These are phyloP conservation scores for Leptodirus hochenwartii DNA, from an alignment of 2,888 invertebrate genomes.

Conservation along the genomic window DNA sequence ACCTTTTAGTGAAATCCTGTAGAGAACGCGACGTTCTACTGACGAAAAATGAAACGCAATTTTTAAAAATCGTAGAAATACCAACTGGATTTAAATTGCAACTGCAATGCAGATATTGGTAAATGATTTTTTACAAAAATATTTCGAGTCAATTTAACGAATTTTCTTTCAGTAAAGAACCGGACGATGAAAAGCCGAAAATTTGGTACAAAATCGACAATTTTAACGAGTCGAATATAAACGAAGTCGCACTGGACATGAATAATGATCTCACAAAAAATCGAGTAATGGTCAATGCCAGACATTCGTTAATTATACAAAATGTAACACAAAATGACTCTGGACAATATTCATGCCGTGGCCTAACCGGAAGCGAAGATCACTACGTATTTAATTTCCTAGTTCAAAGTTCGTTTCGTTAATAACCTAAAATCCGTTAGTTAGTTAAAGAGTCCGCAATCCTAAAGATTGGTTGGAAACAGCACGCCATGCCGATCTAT, in stretches of 20 bases:
- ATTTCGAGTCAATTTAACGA: too few relatives aligned
- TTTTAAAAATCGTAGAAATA: too few relatives aligned
- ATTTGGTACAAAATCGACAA: slow-evolving; percentile 32
- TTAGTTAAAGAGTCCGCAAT: too few relatives aligned
- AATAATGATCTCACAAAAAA: slow-evolving; percentile 27
- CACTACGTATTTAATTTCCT: slow-evolving; percentile 30
- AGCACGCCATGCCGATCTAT: too few relatives aligned
- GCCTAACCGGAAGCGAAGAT: slow-evolving; percentile 23
- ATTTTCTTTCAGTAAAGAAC: too few relatives aligned
- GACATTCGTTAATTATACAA: slow-evolving; percentile 29
- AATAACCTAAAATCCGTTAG: not conserved
- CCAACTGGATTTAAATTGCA: too few relatives aligned
- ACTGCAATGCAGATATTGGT: too few relatives aligned
- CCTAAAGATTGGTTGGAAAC: too few relatives aligned
- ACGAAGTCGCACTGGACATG: slow-evolving; percentile 30
- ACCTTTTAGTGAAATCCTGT: too few relatives aligned
- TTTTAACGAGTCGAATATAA: slow-evolving; percentile 18
- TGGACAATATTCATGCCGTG: slow-evolving; percentile 32
- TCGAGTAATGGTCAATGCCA: slow-evolving; percentile 26
- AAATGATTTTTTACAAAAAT: too few relatives aligned
- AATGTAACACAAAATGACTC: slow-evolving; percentile 25
- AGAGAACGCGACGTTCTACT: too few relatives aligned
- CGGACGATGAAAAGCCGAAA: slow-evolving; percentile 25
- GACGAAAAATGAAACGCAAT: too few relatives aligned
- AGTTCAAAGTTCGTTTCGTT: slow-evolving; percentile 26